Evolutionary conservation across 2,888 invertebrate species (phyloP).

Genomic region (Caenorhabditis panamensis): DNA sequence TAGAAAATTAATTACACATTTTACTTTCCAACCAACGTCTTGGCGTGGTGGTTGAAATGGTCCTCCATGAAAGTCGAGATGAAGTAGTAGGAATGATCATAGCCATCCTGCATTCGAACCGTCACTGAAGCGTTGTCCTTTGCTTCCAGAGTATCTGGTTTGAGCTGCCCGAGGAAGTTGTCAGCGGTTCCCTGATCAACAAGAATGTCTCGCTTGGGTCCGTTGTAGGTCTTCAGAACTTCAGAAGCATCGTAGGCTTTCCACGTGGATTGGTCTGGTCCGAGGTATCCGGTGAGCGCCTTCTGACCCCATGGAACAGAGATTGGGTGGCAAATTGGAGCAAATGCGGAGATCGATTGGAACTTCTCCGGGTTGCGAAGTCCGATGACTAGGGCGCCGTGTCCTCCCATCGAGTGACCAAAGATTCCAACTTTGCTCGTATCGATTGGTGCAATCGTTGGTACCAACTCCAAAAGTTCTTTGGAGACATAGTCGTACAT

Average conservation of each 20-base stretch:
- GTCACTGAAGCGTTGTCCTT: conserved; percentile 43
- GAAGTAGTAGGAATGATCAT: conserved; percentile 96
- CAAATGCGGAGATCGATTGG: conserved; percentile 90
- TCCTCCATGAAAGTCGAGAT: conserved; percentile 93
- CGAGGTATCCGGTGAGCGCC: conserved; percentile 82
- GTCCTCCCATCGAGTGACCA: conserved; percentile 92
- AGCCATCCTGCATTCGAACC: conserved; percentile 84
- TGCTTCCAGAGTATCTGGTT: conserved; percentile 63
- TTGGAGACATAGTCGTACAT: conserved; percentile 95
- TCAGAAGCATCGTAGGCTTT: conserved; percentile 91
- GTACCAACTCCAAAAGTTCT: conserved; percentile 70
- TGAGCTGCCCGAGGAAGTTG: conserved; percentile 68
- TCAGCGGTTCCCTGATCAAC: conserved; percentile 85
- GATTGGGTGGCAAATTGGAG: conserved; percentile 93
- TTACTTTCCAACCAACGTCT: conserved; percentile 16
- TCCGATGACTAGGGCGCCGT: conserved; percentile 88
- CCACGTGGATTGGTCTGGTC: conserved; percentile 83
- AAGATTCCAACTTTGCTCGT: conserved; percentile 67
- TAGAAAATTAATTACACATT: conserved; percentile 5
- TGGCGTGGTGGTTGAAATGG: conserved; percentile 91
- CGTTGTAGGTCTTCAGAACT: conserved; percentile 89
- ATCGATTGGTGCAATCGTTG: conserved; percentile 55
- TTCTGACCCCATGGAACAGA: conserved; percentile 89
- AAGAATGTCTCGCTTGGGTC: conserved; percentile 89
- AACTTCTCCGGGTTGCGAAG: conserved; percentile 87